Evolutionary conservation across 2,797 vertebrate species (phyloP).

Genomic region (Cetoscarus ocellatus): DNA sequence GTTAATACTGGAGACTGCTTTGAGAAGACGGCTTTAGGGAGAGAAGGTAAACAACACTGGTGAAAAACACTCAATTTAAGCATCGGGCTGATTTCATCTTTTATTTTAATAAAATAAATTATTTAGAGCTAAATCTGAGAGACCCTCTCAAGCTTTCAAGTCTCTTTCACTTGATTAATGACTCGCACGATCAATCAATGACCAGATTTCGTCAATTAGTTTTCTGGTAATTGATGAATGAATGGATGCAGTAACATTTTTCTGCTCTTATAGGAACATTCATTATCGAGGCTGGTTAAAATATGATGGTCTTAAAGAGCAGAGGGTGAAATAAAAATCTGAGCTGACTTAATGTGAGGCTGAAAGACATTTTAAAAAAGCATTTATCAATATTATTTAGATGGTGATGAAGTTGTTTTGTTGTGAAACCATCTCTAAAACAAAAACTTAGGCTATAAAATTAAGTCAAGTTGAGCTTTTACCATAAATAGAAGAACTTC

Average conservation of each 20-base stretch:
- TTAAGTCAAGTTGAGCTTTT: too few species aligned
- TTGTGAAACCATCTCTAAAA: too few species aligned
- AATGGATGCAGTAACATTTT: neutral
- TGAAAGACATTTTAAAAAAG: too few species aligned
- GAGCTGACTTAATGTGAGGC: too few species aligned
- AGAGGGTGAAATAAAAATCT: too few species aligned
- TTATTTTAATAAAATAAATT: neutral
- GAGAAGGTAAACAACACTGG: constrained; percentile 1
- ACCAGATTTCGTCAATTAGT: neutral
- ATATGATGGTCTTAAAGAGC: too few species aligned
- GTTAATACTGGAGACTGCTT: constrained; percentile 38
- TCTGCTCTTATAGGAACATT: neutral
- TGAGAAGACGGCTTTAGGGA: constrained; percentile 10
- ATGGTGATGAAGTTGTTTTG: too few species aligned
- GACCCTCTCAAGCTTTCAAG: too few species aligned
- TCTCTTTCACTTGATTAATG: neutral
- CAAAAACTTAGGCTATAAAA: too few species aligned
- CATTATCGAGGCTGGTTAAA: too few species aligned
- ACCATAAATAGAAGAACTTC: too few species aligned
- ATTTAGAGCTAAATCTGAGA: neutral
- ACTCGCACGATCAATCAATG: neutral
- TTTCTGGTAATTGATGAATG: neutral
- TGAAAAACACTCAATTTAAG: neutral
- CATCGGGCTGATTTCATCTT: neutral
- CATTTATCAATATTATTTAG: too few species aligned